Conservation (phyloP, 2,888 invertebrate species). For the Oxyteleia sp. region DNA sequence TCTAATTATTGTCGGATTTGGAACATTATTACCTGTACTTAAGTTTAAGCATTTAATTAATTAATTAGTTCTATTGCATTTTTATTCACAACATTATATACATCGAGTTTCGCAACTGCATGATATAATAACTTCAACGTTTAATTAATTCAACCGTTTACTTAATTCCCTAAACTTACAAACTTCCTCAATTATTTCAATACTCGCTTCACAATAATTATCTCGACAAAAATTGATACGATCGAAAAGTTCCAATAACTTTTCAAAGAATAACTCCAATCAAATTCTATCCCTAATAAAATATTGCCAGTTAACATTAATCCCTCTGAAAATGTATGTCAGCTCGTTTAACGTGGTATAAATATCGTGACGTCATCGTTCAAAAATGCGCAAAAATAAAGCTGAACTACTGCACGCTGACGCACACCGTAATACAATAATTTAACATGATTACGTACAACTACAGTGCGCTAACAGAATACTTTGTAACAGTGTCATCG, state of each 20-base stretch:
- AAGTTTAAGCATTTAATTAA: no score
- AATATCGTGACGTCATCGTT: constrained; percentile 31
- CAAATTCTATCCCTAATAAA: constrained; percentile 6
- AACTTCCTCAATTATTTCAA: not conserved
- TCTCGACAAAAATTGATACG: not conserved
- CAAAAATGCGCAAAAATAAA: constrained; percentile 26
- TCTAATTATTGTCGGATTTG: not conserved
- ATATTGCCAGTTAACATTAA: constrained; percentile 3
- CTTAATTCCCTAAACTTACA: not conserved
- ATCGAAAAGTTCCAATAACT: not conserved
- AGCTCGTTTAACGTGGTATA: constrained; percentile 12
- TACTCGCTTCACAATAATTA: not conserved
- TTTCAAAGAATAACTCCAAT: constrained; percentile 10
- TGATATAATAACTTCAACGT: no score
- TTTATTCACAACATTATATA: no score
- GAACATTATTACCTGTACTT: no score
- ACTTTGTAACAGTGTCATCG: constrained; percentile 6
- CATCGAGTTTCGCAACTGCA: no score
- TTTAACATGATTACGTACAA: constrained; percentile 27
- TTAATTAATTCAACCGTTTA: no score
- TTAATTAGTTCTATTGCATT: no score
- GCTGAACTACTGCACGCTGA: constrained; percentile 8
- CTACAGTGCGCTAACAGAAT: constrained; percentile 14
- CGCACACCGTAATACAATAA: constrained; percentile 13
- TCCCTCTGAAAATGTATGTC: constrained; percentile 11